Conservation (phyloP, 1,140 invertebrate species). For the Drosophila arizonae region DNA sequence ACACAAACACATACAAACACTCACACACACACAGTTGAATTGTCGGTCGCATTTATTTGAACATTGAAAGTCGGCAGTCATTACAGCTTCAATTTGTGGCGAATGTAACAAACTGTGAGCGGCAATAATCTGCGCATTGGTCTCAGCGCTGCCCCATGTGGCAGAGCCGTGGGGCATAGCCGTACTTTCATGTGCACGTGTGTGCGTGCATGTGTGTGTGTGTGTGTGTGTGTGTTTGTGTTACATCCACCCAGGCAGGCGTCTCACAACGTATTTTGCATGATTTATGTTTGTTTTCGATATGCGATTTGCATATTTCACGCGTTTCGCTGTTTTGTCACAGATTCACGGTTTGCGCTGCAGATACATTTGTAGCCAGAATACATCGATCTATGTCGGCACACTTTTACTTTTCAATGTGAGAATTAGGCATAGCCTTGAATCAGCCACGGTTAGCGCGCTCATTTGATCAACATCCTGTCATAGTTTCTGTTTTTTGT, state of each 20-base stretch:
- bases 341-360: slow-evolving; percentile 31
- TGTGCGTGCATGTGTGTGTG: not conserved
- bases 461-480: slow-evolving; percentile 27
- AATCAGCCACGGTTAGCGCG: slow-evolving; percentile 31
- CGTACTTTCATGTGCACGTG: not conserved
- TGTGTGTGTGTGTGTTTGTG: not conserved
- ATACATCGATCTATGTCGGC: slow-evolving; percentile 69
- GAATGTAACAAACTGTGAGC: slow-evolving; percentile 55
- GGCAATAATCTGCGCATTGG: slow-evolving; percentile 55
- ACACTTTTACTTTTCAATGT: slow-evolving; percentile 72
- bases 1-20: slow-evolving; percentile 1
- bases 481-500: not conserved
- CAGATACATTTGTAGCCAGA: slow-evolving; percentile 22
- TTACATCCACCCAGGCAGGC: not conserved
- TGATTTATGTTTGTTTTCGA: slow-evolving; percentile 75
- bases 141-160: slow-evolving; percentile 71
- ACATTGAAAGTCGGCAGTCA: slow-evolving; percentile 78
- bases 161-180: slow-evolving; percentile 34
- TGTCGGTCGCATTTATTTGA: slow-evolving; percentile 77
- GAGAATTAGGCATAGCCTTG: slow-evolving; percentile 58
- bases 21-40: slow-evolving; percentile 4
- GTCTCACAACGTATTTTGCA: slow-evolving; percentile 25
- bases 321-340: slow-evolving; percentile 74
- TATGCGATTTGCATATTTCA: slow-evolving; percentile 79
- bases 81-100: slow-evolving; percentile 73